phyloP scores from a whole-genome alignment of 2,888 invertebrate species.

The Aporophyla nigra region DNA sequence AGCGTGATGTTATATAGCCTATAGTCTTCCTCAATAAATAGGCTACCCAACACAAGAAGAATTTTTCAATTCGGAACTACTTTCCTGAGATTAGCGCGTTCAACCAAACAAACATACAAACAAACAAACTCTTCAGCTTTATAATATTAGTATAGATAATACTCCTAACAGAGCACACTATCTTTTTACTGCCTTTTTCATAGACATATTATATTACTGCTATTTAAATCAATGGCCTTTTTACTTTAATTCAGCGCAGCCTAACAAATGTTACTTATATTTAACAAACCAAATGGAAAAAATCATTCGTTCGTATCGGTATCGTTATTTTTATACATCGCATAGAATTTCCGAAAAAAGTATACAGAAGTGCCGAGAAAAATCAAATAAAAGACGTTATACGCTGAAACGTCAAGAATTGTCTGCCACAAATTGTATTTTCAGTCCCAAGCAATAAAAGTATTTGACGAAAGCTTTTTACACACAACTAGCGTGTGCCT shows the following conservation, averaged over 20 bases:
- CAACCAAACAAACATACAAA: no score
- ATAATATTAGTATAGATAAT: no score
- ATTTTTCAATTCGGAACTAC: no score
- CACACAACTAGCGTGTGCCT: background rate
- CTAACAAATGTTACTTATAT: conserved; percentile 29
- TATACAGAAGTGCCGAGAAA: conserved; percentile 5
- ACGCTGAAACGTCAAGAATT: conserved; percentile 24
- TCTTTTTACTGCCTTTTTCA: no score
- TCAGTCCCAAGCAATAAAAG: conserved; percentile 21
- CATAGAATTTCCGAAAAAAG: conserved; percentile 13
- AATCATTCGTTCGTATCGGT: conserved; percentile 8
- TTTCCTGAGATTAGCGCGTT: no score
- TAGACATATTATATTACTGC: no score
- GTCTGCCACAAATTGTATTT: conserved; percentile 31
- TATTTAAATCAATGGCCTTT: no score
- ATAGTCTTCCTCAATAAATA: no score
- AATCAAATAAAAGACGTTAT: conserved; percentile 30
- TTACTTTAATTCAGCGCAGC: conserved; percentile 9
- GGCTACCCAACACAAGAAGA: no score
- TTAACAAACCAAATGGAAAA: conserved; percentile 34
- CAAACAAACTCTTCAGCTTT: no score
- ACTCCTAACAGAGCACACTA: no score
- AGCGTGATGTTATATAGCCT: no score
- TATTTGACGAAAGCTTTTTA: conserved; percentile 30
- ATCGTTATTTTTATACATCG: conserved; percentile 10